Evolutionary conservation across 2,888 invertebrate genomes (phyloP).

Genomic region (Zygogramma bicolorata): DNA sequence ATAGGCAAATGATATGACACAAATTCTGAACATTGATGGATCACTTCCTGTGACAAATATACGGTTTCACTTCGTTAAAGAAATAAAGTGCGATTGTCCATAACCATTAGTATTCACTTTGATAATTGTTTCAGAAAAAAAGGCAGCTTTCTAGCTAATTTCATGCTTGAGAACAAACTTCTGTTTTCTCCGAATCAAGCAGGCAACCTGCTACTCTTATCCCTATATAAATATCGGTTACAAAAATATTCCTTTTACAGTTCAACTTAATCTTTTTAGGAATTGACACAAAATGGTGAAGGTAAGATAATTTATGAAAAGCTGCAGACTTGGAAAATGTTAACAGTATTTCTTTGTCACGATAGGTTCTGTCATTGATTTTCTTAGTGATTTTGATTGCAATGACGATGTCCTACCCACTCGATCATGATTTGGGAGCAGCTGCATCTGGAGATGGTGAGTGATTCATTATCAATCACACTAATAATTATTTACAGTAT

Average conservation of each 20-base stretch:
- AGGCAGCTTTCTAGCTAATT: slow-evolving; percentile 19
- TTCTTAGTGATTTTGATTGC: not conserved
- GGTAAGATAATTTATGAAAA: not conserved
- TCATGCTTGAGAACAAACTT: slow-evolving; percentile 20
- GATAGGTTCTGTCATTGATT: slow-evolving; percentile 18
- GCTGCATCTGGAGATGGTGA: slow-evolving; percentile 53
- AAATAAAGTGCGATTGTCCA: slow-evolving; percentile 14
- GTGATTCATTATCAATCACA: no score
- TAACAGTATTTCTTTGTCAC: not conserved
- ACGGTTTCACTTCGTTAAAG: not conserved
- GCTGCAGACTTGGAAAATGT: not conserved
- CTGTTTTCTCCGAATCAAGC: not conserved
- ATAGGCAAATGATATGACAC: no score
- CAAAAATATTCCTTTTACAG: not conserved
- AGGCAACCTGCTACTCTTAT: not conserved
- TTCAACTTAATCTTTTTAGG: not conserved
- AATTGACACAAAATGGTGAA: not conserved
- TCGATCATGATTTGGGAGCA: slow-evolving; percentile 50
- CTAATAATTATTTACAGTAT: no score
- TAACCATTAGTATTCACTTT: slow-evolving; percentile 6
- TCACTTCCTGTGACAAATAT: not conserved
- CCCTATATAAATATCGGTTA: slow-evolving; percentile 5
- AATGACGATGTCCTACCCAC: slow-evolving; percentile 27
- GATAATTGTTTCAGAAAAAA: slow-evolving; percentile 5
- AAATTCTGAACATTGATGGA: not conserved